Base-by-base conservation (phyloP, 2,113 vertebrate genomes). In the Notarius quadriscutis region DNA sequence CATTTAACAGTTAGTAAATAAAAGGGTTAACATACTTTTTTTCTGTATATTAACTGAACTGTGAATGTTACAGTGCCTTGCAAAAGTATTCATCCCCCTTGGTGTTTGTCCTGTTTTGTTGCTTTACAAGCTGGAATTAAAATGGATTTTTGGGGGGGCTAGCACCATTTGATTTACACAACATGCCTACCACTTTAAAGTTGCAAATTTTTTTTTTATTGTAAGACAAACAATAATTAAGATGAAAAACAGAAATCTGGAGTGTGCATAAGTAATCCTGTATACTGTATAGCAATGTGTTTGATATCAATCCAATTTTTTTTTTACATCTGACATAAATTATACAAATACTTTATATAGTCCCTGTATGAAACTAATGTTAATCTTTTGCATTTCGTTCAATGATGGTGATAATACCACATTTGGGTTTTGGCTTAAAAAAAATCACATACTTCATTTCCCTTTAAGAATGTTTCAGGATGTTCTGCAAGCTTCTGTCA, bases 351-450 rank as follows among this genome's bases (percentile, higher is more conserved):
- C 5, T n/a, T 53, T 15, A 7, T 15, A 78, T n/a, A 51, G 53
- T 53, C 7, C 0, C 27, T 22, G 18, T 22, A 9, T 41, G 41
- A 50, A 75, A 48, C 34, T 11, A 15, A 25, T 9, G n/a, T 27
- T 57, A 57, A 30, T 17, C 7, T 4, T 8, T 10, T 27, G 15
- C 1, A 14, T 58, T 55, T 80, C 7, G 53, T 53, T 78, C 50
- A 50, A 51, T 51, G 48, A 53, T 51, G 12, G 51, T 78, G 80
- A 78, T 84, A 77, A 84, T 55, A 81, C 11, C 72, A 51, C 60
- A 34, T 81, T 14, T 74, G 75, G 55, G n/a, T 9, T 78, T 86
- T 77, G n/a, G 50, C 0, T 41, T 9, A 30, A 53, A 62, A 53
- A 72, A 74, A 8, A 53, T 5, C 11, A 63, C 48, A 87, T 75